Evolutionary conservation across 2,888 invertebrate species (phyloP).

Genomic region (Cabera pusaria): DNA sequence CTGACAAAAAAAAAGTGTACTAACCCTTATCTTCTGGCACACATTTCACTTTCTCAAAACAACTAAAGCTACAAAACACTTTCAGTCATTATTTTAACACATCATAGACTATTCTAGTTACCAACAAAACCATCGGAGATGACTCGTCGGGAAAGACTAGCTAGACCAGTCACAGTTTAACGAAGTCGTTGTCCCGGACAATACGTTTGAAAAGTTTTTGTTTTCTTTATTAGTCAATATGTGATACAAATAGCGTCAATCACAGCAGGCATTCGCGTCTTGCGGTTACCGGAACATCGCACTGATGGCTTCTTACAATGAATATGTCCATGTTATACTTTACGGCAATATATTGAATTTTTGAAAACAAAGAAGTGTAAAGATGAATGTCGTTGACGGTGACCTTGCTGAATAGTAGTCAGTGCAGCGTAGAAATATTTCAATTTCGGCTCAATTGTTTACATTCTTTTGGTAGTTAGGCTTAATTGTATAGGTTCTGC

Average conservation of each 20-base stretch:
- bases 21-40: constrained; percentile 7
- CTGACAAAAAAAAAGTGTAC: constrained; percentile 36
- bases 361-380: constrained; percentile 1
- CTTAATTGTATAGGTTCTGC: too few species aligned
- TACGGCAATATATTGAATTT: constrained; percentile 8
- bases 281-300: constrained; percentile 16
- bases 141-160: constrained; percentile 19
- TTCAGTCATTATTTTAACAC: constrained; percentile 4
- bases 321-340: constrained; percentile 6
- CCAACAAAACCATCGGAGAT: constrained; percentile 10
- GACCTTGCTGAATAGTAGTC: constrained; percentile 14
- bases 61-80: background rate
- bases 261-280: constrained; percentile 11
- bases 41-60: constrained; percentile 5
- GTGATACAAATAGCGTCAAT: constrained; percentile 24
- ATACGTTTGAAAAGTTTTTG: constrained; percentile 17
- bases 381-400: constrained; percentile 1
- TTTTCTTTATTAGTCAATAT: constrained; percentile 9
- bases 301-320: constrained; percentile 21
- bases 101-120: constrained; percentile 4
- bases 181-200: constrained; percentile 21
- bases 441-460: background rate
- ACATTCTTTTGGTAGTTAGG: constrained; percentile 1
- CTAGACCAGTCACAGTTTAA: constrained; percentile 24
- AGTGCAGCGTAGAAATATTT: constrained; percentile 6